Evolutionary conservation across 2,113 vertebrate genomes (phyloP).

Genomic region (Clupea harengus): DNA sequence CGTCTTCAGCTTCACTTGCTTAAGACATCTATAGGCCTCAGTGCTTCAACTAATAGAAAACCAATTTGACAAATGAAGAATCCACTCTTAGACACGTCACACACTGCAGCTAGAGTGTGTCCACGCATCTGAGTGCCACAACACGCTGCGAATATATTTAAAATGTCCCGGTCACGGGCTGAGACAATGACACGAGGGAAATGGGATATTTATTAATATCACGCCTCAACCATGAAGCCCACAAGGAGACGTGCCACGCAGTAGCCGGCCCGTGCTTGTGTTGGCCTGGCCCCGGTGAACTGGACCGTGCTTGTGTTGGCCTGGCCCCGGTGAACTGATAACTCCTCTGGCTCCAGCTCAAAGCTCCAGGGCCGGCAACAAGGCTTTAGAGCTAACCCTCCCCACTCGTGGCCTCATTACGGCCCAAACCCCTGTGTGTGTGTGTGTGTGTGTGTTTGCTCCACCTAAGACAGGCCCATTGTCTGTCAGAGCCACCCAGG

Average conservation of each 20-base stretch:
- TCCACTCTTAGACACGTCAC: not conserved
- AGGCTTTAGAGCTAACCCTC: slow-evolving; percentile 15
- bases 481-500: slow-evolving; percentile 15
- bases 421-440: not conserved
- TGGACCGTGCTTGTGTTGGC: too few species aligned
- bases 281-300: not conserved
- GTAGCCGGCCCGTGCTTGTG: not conserved
- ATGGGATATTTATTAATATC: not conserved
- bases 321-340: not conserved
- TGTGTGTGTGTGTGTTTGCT: not conserved
- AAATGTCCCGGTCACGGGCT: not conserved
- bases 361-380: not conserved
- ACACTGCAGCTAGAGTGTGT: not conserved
- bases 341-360: slow-evolving; percentile 2
- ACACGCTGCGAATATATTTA: not conserved
- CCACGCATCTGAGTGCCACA: not conserved
- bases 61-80: not conserved
- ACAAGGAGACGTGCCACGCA: not conserved
- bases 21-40: not conserved
- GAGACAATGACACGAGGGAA: not conserved
- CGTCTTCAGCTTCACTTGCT: not conserved
- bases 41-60: not conserved
- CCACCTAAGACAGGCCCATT: slow-evolving; percentile 2
- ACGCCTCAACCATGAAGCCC: not conserved
- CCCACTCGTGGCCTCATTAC: not conserved